These are phyloP conservation scores for Camponotus vicinus DNA, from an alignment of 1,140 invertebrate species.

Conservation along the genomic window DNA sequence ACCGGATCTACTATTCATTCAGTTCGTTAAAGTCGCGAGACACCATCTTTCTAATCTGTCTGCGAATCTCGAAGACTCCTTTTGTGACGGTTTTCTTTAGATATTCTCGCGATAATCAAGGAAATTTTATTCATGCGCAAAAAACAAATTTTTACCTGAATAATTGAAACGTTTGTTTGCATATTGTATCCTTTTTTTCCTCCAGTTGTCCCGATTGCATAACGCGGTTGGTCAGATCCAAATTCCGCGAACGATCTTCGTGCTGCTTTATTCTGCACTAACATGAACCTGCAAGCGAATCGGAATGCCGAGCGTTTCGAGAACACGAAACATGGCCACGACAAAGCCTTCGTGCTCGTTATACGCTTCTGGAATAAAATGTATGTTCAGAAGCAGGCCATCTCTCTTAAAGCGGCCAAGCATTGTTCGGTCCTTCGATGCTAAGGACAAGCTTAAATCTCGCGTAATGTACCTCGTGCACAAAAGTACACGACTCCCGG, in stretches of 20 bases:
- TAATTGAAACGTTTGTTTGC: conserved; percentile 75
- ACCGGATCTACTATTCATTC: conserved; percentile 28
- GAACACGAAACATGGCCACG: conserved; percentile 55
- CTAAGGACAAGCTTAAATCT: conserved; percentile 75
- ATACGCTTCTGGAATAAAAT: conserved; percentile 70
- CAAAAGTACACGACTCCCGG: conserved; percentile 32
- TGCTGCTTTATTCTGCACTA: conserved; percentile 28
- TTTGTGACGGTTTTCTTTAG: not conserved
- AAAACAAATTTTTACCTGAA: conserved; percentile 52
- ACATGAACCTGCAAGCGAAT: conserved; percentile 12
- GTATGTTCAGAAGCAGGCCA: conserved; percentile 42
- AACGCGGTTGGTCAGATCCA: conserved; percentile 50
- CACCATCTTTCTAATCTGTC: conserved; percentile 43
- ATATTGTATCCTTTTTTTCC: conserved; percentile 40
- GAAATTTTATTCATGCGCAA: not conserved
- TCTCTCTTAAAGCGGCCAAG: conserved; percentile 64
- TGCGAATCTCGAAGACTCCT: conserved; percentile 40
- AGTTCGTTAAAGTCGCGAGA: conserved; percentile 10
- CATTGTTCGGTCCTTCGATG: conserved; percentile 70
- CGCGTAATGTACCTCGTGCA: conserved; percentile 69
- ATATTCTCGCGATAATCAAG: conserved; percentile 9
- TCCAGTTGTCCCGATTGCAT: conserved; percentile 34
- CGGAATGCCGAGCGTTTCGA: conserved; percentile 68
- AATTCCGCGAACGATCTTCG: conserved; percentile 46
- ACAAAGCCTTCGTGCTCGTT: conserved; percentile 61